Evolutionary conservation across 1,140 invertebrate genomes (phyloP).

Genomic region (Apocrypta bakeri): DNA sequence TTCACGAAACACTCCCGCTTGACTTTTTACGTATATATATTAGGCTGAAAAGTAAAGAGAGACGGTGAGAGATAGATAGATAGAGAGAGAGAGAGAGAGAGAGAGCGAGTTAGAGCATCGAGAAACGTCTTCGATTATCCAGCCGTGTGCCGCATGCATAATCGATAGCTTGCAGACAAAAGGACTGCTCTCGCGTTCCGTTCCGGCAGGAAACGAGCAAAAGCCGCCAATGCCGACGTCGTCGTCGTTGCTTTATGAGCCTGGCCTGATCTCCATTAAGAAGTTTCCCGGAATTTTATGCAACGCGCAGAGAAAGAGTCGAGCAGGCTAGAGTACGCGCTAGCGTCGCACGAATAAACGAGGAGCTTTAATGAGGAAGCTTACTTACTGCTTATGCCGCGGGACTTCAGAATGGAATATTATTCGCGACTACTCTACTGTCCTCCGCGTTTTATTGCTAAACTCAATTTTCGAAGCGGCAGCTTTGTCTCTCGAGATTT

Average conservation of each 20-base stretch:
- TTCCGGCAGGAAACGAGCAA: neutral
- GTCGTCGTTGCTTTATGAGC: slow-evolving; percentile 39
- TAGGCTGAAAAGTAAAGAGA: too few relatives aligned
- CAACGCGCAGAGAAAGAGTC: slow-evolving; percentile 1
- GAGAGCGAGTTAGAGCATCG: neutral
- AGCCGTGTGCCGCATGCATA: slow-evolving; percentile 40
- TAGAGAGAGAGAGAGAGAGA: neutral
- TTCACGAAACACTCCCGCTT: too few relatives aligned
- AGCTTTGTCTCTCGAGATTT: neutral
- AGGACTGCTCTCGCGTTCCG: neutral
- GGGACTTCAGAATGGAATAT: neutral
- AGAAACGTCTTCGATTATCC: slow-evolving; percentile 45
- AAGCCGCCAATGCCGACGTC: neutral
- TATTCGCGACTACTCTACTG: slow-evolving; percentile 12
- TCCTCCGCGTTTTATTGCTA: neutral
- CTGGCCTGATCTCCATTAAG: slow-evolving; percentile 38
- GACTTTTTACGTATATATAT: too few relatives aligned
- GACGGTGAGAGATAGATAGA: neutral
- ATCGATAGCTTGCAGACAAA: slow-evolving; percentile 37
- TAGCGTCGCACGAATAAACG: neutral
- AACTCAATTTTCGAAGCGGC: neutral
- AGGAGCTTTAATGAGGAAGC: slow-evolving; percentile 35
- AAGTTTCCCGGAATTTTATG: slow-evolving; percentile 41
- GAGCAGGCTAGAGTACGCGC: neutral
- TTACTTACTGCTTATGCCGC: slow-evolving; percentile 22